A percentile compares a stretch with the other conserved stretches of the same genome.
Evolutionary conservation across 2,113 vertebrate species (phyloP).

Genomic region (Motacilla alba): DNA sequence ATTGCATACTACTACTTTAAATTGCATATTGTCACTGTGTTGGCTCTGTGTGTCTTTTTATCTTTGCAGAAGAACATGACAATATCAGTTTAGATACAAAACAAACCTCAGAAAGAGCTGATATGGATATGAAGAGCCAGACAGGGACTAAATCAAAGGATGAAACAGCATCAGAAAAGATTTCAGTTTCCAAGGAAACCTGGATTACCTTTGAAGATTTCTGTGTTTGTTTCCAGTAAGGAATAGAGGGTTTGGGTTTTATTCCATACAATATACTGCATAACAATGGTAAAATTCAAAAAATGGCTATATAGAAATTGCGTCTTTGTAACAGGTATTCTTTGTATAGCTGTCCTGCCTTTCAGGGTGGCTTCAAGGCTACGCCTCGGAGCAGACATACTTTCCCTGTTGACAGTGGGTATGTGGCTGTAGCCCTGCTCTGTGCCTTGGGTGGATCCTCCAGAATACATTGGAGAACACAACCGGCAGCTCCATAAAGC

Average conservation of each 20-base stretch:
- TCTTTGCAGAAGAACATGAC: slow-evolving; percentile 37
- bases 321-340: neutral
- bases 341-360: neutral
- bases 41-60: neutral
- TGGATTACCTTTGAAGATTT: slow-evolving; percentile 90
- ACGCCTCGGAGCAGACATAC: neutral
- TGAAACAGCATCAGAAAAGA: neutral
- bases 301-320: neutral
- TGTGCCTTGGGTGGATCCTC: neutral
- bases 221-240: slow-evolving; percentile 89
- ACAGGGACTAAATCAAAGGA: slow-evolving; percentile 53
- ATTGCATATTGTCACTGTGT: neutral
- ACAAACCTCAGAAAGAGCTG: neutral
- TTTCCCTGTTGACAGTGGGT: neutral
- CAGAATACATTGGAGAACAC: neutral
- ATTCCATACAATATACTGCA: neutral
- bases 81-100: neutral
- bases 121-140: neutral
- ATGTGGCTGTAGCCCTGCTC: neutral
- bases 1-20: neutral
- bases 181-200: slow-evolving; percentile 69
- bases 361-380: neutral
- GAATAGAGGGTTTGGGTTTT: neutral
- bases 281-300: neutral
- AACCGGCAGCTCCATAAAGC: neutral